Percentiles rank a stretch among this genome's conserved stretches.
These are phyloP conservation scores for Agrotis segetum DNA, from an alignment of 2,888 invertebrate species.

Conservation along the genomic window DNA sequence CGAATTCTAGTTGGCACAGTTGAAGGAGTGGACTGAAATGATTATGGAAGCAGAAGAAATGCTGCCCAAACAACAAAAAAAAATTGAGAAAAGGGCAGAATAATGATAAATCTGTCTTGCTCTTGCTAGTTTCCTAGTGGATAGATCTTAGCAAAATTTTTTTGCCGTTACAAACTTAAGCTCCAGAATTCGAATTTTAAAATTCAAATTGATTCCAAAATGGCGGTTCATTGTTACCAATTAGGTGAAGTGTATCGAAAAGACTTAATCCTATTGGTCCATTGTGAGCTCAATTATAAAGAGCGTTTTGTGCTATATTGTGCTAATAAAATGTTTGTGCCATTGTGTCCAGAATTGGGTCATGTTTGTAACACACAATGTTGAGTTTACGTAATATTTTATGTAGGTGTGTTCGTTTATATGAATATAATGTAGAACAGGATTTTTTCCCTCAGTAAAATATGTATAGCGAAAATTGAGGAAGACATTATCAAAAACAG, in stretches of 20 bases:
- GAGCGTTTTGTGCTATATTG: constrained; percentile 71
- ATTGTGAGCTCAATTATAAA: constrained; percentile 73
- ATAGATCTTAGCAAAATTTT: not conserved
- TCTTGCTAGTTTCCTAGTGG: not conserved
- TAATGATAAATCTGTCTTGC: not conserved
- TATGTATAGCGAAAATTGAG: too few species aligned
- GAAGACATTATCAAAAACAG: too few species aligned
- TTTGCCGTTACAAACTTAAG: constrained; percentile 22
- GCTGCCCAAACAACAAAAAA: too few species aligned
- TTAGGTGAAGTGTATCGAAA: constrained; percentile 79
- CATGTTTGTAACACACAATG: constrained; percentile 51
- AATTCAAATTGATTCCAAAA: constrained; percentile 74
- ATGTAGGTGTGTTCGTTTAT: constrained; percentile 18
- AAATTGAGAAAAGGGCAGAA: not conserved
- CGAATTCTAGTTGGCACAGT: too few species aligned
- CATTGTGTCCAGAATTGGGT: constrained; percentile 68
- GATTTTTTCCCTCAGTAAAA: too few species aligned
- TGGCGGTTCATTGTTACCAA: constrained; percentile 80
- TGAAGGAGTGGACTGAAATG: too few species aligned
- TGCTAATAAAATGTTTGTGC: constrained; percentile 67
- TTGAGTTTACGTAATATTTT: constrained; percentile 41
- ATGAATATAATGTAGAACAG: not conserved
- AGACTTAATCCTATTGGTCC: constrained; percentile 79
- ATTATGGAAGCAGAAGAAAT: too few species aligned
- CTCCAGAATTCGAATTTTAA: constrained; percentile 71